These are phyloP conservation scores for Agrochola macilenta DNA, from an alignment of 2,888 invertebrate genomes.

Conservation along the genomic window DNA sequence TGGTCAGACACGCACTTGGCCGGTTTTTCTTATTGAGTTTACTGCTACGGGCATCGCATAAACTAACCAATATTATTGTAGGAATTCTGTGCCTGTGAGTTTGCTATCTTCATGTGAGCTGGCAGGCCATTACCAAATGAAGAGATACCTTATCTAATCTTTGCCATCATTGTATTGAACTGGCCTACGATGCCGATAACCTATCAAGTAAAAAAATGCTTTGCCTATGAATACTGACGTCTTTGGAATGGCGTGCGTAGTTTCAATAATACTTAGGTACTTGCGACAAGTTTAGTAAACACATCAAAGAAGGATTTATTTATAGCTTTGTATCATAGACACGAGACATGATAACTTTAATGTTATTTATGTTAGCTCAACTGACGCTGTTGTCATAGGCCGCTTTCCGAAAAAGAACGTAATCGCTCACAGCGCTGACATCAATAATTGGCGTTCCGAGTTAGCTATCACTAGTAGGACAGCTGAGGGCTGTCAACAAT, in stretches of 20 bases:
- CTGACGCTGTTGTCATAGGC: background rate
- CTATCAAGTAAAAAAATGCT: slow-evolving; percentile 8
- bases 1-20: too few species aligned
- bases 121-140: slow-evolving; percentile 17
- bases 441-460: too few species aligned
- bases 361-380: slow-evolving; percentile 13
- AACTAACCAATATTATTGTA: background rate
- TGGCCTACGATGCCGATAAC: slow-evolving; percentile 19
- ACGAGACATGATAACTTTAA: background rate
- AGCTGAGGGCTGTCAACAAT: too few species aligned
- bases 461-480: too few species aligned
- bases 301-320: slow-evolving; percentile 31
- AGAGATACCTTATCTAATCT: slow-evolving; percentile 25
- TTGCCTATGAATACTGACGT: slow-evolving; percentile 11
- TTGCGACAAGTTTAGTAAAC: slow-evolving; percentile 25
- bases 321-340: slow-evolving; percentile 20
- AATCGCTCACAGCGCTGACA: too few species aligned
- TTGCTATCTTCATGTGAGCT: background rate
- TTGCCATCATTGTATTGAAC: slow-evolving; percentile 15
- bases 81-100: background rate
- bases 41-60: background rate
- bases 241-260: slow-evolving; percentile 21
- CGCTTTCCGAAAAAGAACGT: too few species aligned
- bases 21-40: background rate
- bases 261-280: background rate